Evolutionary conservation across 2,888 invertebrate genomes (phyloP).

Genomic region (Oscheius sp.): DNA sequence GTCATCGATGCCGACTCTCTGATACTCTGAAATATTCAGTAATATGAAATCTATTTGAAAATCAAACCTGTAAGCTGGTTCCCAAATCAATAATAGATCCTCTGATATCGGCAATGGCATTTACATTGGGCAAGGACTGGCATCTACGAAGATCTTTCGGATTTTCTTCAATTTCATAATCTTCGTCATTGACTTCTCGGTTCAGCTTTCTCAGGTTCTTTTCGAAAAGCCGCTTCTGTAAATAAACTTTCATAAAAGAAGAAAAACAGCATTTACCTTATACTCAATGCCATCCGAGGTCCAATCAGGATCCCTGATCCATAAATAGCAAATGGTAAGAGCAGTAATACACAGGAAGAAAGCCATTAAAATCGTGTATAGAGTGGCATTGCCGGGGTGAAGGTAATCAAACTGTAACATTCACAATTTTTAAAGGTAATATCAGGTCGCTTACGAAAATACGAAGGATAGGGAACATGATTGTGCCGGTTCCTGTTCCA

Average conservation of each 20-base stretch:
- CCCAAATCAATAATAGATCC: conserved; percentile 13
- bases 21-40: conserved; percentile 36
- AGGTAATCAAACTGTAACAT: not conserved
- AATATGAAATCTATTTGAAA: not conserved
- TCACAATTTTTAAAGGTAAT: not conserved
- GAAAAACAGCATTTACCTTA: conserved; percentile 40
- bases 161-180: conserved; percentile 3
- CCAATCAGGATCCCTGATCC: conserved; percentile 90
- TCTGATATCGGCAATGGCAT: not conserved
- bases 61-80: not conserved
- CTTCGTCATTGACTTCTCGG: conserved; percentile 12
- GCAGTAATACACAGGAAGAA: conserved; percentile 70
- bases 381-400: not conserved
- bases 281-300: conserved; percentile 75
- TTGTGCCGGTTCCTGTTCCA: conserved; percentile 81
- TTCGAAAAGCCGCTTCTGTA: conserved; percentile 13
- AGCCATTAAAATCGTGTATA: not conserved
- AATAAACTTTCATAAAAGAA: not conserved
- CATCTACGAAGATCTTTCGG: not conserved
- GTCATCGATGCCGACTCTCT: conserved; percentile 32
- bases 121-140: not conserved
- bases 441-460: conserved; percentile 40
- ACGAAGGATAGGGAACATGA: conserved; percentile 84
- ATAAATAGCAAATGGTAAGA: conserved; percentile 77
- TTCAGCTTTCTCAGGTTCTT: conserved; percentile 28